These are phyloP conservation scores for Mizuhopecten yessoensis DNA, from an alignment of 1,140 invertebrate species.

Conservation along the genomic window DNA sequence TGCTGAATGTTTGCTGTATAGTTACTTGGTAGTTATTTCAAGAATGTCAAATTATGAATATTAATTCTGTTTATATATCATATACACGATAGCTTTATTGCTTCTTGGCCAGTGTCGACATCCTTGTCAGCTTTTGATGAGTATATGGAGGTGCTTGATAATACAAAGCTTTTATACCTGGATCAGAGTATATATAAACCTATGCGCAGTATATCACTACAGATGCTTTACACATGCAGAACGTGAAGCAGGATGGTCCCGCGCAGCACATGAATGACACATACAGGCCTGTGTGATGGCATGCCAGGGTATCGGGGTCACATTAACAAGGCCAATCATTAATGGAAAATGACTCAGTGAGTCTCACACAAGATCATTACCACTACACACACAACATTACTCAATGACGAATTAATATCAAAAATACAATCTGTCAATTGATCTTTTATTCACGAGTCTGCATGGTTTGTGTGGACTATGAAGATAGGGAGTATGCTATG, in stretches of 20 bases:
- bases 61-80: not conserved
- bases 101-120: not conserved
- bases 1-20: too few relatives aligned
- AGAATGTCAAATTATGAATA: not conserved
- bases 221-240: conserved; percentile 31
- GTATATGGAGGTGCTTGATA: not conserved
- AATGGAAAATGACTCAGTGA: conserved; percentile 38
- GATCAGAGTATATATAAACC: not conserved
- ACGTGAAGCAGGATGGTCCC: not conserved
- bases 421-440: conserved; percentile 11
- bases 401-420: conserved; percentile 17
- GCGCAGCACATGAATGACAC: conserved; percentile 9
- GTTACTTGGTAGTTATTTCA: not conserved
- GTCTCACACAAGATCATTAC: not conserved
- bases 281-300: not conserved
- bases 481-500: not conserved
- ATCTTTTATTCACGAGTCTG: not conserved
- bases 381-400: not conserved
- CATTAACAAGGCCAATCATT: conserved; percentile 3
- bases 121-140: not conserved
- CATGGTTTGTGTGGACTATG: not conserved
- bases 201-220: not conserved
- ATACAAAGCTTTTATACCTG: not conserved
- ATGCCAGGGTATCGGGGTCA: not conserved
- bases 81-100: not conserved